phyloP scores from a whole-genome alignment of 92 coral and sea anemone genomes.

The Palythoa grandiflora region DNA sequence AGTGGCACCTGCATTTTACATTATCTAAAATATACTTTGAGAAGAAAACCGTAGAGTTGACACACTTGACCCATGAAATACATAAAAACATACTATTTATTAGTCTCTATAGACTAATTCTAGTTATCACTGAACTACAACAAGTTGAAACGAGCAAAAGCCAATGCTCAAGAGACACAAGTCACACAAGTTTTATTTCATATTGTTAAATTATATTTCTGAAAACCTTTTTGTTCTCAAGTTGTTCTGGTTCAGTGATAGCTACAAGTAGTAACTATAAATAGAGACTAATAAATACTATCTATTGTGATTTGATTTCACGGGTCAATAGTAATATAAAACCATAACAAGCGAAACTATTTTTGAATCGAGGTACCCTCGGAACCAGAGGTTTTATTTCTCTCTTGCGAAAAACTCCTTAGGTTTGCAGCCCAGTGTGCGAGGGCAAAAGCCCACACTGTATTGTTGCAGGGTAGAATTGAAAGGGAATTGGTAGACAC shows the following conservation, averaged over 20 bases:
- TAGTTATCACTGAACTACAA: slow-evolving; percentile 16
- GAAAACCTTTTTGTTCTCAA: slow-evolving; percentile 8
- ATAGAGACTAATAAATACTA: slow-evolving; percentile 20
- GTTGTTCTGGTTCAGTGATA: slow-evolving; percentile 24
- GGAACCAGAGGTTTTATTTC: slow-evolving; percentile 14
- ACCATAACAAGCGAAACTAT: slow-evolving; percentile 12
- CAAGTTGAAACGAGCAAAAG: slow-evolving; percentile 14
- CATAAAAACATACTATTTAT: not conserved
- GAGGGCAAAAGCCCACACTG: slow-evolving; percentile 4
- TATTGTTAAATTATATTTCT: slow-evolving; percentile 6
- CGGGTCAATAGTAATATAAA: slow-evolving; percentile 8
- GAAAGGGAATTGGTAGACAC: slow-evolving; percentile 13
- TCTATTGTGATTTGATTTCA: slow-evolving; percentile 19
- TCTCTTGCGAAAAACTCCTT: slow-evolving; percentile 3
- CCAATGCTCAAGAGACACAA: slow-evolving; percentile 13
- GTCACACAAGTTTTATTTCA: slow-evolving; percentile 18
- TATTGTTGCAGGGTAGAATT: not conserved
- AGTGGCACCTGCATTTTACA: slow-evolving; percentile 10
- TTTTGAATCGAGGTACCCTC: slow-evolving; percentile 6
- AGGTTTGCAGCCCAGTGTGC: not conserved
- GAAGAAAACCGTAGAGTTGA: not conserved
- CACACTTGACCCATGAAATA: slow-evolving; percentile 11
- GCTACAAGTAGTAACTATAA: not conserved
- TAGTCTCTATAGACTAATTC: slow-evolving; percentile 14
- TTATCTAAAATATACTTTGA: not conserved